phyloP scores from a whole-genome alignment of 1,140 invertebrate genomes.

The Aricia agestis region DNA sequence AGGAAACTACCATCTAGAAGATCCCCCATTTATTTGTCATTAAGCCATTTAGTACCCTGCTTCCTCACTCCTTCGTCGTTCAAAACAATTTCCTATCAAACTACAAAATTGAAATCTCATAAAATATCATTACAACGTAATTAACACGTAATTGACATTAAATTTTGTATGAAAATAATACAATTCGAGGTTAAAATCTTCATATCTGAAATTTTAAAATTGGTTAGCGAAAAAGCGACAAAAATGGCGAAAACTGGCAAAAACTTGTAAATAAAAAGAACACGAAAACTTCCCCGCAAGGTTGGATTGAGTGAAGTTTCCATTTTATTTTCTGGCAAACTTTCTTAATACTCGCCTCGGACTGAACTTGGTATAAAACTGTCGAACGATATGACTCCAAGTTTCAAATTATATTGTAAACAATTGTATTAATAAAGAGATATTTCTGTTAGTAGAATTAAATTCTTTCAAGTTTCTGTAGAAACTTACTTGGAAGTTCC shows the following conservation, averaged over 20 bases:
- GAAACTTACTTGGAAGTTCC: too few relatives aligned
- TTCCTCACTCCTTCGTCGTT: too few relatives aligned
- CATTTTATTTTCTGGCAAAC: slow-evolving; percentile 19
- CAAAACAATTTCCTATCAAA: too few relatives aligned
- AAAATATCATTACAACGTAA: too few relatives aligned
- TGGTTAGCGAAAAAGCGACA: neutral
- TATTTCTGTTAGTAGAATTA: neutral
- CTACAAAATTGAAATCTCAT: too few relatives aligned
- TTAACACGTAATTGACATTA: too few relatives aligned
- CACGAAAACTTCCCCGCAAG: neutral
- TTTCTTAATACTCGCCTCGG: slow-evolving; percentile 19
- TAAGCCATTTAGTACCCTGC: too few relatives aligned
- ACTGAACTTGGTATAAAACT: slow-evolving; percentile 13
- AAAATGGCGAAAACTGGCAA: slow-evolving; percentile 17
- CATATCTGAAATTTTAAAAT: neutral
- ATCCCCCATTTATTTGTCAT: too few relatives aligned
- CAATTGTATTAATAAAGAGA: neutral
- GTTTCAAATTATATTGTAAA: slow-evolving; percentile 10
- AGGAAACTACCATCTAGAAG: too few relatives aligned
- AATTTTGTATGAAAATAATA: too few relatives aligned
- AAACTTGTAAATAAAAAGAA: slow-evolving; percentile 20
- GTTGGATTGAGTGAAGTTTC: slow-evolving; percentile 11
- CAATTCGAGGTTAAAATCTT: too few relatives aligned
- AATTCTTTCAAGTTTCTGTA: too few relatives aligned
- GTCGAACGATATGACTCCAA: slow-evolving; percentile 14